A percentile compares a stretch with the other conserved stretches of the same genome.
These are phyloP conservation scores for Urocynchramus pylzowi DNA, from an alignment of 2,113 vertebrate species.

Conservation along the genomic window DNA sequence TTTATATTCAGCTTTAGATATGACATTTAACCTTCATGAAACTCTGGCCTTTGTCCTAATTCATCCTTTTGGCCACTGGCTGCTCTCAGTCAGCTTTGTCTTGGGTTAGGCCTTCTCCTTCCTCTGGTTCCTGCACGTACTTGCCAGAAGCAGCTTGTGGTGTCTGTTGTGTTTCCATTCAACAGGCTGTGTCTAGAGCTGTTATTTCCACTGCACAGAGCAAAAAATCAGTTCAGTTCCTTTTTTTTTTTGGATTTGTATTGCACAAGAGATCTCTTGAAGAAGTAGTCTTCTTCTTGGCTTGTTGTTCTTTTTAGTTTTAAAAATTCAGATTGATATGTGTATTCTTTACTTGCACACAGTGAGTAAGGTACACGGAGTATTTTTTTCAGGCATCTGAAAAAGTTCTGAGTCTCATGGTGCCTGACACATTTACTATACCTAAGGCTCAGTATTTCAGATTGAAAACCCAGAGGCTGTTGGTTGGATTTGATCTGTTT, in stretches of 20 bases:
- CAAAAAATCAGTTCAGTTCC: neutral
- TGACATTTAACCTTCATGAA: neutral
- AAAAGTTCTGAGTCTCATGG: neutral
- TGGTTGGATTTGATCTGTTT: neutral
- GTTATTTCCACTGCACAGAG: neutral
- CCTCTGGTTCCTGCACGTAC: neutral
- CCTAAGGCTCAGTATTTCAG: neutral
- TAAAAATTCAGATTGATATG: neutral
- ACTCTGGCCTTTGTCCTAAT: neutral
- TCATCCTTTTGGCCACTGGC: neutral
- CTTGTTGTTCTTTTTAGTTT: neutral
- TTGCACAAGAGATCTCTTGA: neutral
- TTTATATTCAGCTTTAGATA: neutral
- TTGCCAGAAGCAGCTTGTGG: neutral
- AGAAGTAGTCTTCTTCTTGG: neutral
- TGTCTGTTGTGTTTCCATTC: neutral
- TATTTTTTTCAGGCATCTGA: neutral
- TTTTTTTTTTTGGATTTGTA: neutral
- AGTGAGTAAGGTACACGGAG: neutral
- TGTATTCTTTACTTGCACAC: neutral
- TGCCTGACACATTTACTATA: neutral
- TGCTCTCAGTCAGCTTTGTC: neutral
- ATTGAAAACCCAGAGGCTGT: neutral
- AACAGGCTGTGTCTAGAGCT: neutral
- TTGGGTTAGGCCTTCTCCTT: neutral